These are phyloP conservation scores for Gymnocypris eckloni DNA, from an alignment of 2,797 vertebrate genomes.

Conservation along the genomic window DNA sequence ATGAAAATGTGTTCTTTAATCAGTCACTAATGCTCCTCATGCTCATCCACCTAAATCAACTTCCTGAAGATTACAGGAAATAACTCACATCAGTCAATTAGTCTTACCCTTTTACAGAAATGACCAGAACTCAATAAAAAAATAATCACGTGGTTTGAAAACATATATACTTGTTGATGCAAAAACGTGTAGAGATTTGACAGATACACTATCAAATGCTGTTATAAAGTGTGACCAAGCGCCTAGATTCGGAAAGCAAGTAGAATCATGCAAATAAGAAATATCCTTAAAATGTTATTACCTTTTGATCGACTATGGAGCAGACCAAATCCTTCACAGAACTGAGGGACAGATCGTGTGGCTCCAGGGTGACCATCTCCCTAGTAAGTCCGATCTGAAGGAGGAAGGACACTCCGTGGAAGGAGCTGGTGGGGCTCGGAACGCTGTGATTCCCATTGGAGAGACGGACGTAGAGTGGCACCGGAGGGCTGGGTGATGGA, in stretches of 20 bases:
- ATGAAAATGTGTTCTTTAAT: constrained; percentile 76
- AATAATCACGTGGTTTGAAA: neutral
- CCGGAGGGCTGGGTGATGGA: constrained; percentile 85
- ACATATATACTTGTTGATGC: neutral
- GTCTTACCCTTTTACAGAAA: constrained; percentile 52
- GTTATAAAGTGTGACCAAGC: neutral
- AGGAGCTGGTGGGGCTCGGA: constrained; percentile 92
- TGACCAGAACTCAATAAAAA: constrained; percentile 11
- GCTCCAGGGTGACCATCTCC: constrained; percentile 93
- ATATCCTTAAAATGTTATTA: constrained; percentile 65
- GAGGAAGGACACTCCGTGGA: constrained; percentile 93
- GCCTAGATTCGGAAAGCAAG: neutral
- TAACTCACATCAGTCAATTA: constrained; percentile 42
- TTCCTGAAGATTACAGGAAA: constrained; percentile 55
- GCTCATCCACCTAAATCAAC: constrained; percentile 53
- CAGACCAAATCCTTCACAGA: constrained; percentile 95
- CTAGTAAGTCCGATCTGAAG: constrained; percentile 96
- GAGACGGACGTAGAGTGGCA: constrained; percentile 85
- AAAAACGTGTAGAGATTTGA: neutral
- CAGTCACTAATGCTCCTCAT: constrained; percentile 56
- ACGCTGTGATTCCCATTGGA: constrained; percentile 94
- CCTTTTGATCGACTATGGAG: constrained; percentile 99
- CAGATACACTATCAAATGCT: neutral
- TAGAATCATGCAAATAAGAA: neutral
- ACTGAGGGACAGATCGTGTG: constrained; percentile 91